Conservation (phyloP, 2,888 invertebrate species). For the Drosophila kokeensis region DNA sequence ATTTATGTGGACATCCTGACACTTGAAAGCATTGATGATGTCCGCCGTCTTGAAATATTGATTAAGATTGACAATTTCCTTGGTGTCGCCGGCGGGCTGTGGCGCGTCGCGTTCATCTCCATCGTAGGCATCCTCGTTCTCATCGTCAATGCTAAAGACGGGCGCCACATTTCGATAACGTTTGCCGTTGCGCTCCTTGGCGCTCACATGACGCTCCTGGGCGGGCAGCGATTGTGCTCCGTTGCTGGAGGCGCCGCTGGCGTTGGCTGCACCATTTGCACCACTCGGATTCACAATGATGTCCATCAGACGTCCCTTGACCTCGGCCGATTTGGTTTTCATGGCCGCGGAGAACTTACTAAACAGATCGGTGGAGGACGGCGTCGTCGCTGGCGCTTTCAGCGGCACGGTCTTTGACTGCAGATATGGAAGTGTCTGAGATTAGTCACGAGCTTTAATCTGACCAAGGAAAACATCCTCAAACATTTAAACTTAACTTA, state of each 20-base stretch:
- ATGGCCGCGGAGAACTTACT: slow-evolving; percentile 94
- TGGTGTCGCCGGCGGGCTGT: slow-evolving; percentile 87
- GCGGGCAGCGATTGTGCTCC: slow-evolving; percentile 71
- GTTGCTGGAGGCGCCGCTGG: slow-evolving; percentile 31
- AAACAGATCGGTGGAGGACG: slow-evolving; percentile 89
- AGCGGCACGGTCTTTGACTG: slow-evolving; percentile 55
- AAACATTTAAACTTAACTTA: background rate
- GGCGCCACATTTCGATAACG: slow-evolving; percentile 95
- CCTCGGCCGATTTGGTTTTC: slow-evolving; percentile 95
- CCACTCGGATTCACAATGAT: slow-evolving; percentile 94
- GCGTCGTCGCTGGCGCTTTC: slow-evolving; percentile 47
- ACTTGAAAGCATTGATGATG: slow-evolving; percentile 94
- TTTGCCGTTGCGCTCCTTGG: slow-evolving; percentile 93
- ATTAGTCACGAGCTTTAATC: background rate
- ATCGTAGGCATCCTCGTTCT: slow-evolving; percentile 87
- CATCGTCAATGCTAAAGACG: slow-evolving; percentile 97
- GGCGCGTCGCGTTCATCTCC: slow-evolving; percentile 69
- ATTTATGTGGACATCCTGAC: slow-evolving; percentile 96
- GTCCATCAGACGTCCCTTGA: slow-evolving; percentile 95
- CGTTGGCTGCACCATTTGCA: slow-evolving; percentile 43
- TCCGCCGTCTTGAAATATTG: slow-evolving; percentile 93
- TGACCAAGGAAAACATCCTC: background rate
- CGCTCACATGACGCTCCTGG: slow-evolving; percentile 92
- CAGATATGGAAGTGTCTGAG: background rate
- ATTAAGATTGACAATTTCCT: slow-evolving; percentile 92